phyloP scores from a whole-genome alignment of 1,140 invertebrate species.

The Zaprionus lachaisei region DNA sequence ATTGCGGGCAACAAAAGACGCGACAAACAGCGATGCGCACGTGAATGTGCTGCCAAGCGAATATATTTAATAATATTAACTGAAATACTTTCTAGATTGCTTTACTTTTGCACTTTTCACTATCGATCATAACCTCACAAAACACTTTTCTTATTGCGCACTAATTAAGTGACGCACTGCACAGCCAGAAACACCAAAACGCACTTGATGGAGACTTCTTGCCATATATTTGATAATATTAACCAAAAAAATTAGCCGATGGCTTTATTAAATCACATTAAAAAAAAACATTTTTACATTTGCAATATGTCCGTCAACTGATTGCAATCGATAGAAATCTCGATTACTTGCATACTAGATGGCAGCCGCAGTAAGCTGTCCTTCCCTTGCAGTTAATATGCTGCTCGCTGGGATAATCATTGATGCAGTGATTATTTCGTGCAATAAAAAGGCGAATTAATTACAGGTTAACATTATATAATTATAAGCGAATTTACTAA shows the following conservation, averaged over 20 bases:
- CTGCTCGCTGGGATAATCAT: not conserved
- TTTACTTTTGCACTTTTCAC: not conserved
- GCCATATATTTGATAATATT: not conserved
- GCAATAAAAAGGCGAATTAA: not conserved
- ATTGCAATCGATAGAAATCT: not conserved
- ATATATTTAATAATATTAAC: slow-evolving; percentile 37
- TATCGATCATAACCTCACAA: not conserved
- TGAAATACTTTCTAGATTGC: not conserved
- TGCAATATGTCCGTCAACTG: not conserved
- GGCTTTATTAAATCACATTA: not conserved
- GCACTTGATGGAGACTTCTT: not conserved
- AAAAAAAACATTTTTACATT: not conserved
- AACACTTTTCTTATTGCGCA: not conserved
- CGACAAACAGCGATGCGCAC: slow-evolving; percentile 43
- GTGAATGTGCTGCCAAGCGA: not conserved
- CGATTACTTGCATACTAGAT: not conserved
- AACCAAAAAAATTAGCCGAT: not conserved
- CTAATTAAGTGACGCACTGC: not conserved
- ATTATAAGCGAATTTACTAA: not conserved
- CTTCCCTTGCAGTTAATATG: not conserved
- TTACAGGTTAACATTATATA: not conserved
- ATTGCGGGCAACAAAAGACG: slow-evolving; percentile 35
- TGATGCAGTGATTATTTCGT: not conserved
- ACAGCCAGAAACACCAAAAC: not conserved
- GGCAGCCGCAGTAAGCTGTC: not conserved